Base-by-base conservation (phyloP, 2,888 invertebrate genomes). In the Malthinus seriepunctatus region DNA sequence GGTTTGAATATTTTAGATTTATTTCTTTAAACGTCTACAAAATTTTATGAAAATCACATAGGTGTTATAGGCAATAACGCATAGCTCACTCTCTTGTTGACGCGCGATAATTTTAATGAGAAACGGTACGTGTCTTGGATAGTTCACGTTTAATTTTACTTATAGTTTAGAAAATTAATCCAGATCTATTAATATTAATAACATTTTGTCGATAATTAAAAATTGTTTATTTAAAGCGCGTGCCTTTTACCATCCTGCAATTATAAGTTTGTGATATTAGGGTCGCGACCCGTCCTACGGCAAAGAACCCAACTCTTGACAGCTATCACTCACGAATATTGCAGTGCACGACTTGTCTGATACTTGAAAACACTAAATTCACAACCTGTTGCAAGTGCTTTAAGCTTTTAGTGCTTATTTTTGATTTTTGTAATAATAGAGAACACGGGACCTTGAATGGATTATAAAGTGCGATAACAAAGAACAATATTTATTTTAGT, bases 281-380 rank as follows among this genome's bases (percentile, higher is more conserved):
- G 67, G 68, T 67, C 68, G 65, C 62, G 68, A 67, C 66, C 67
- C 62, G 54, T 58, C 63, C 58, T 35, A 39, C 42, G 56, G 52
- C 61, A 53, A 58, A 54, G 60, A 63, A 60, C 64, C 63, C 57
- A 60, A 64, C 56, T 66, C 68, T 23, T 67, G 68, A 69, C 68
- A 69, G 68, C 68, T 67, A 69, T 69, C 68, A 69, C 65, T 67
- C 68, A 69, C 68, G 68, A 65, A 54, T 47, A 53, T 61, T 56
- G 45, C 45, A 38, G 37, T 46, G 60, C 60, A 61, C 60, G 60
- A 61, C 56, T 51, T 52, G 42, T 55, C 49, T 49, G 58, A 52
- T 52, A 52, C 52, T 39, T 39, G 15, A 32, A 31, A 15, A 32
- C 37, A 38, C 56, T 51, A 55, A 32, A 47, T 51, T 51, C 60